Conservation (phyloP, 1,140 invertebrate genomes). For the Penaeus chinensis region DNA sequence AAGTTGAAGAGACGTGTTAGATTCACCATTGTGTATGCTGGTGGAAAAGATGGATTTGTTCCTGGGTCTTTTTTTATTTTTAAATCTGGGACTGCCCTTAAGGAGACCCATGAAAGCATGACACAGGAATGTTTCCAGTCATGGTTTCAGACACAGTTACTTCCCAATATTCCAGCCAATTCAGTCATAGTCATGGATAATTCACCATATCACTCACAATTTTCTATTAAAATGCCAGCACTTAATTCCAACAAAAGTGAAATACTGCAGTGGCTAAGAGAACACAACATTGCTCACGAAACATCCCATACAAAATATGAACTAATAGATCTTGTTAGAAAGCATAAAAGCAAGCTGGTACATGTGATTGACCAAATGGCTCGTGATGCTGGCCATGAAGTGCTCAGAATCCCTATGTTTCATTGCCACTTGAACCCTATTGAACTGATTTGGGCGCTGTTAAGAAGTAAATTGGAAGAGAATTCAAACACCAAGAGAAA, state of each 20-base stretch:
- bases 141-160: conserved; percentile 61
- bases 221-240: conserved; percentile 50
- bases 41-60: conserved; percentile 56
- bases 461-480: neutral
- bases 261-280: too few relatives aligned
- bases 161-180: conserved; percentile 66
- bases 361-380: too few relatives aligned
- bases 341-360: too few relatives aligned
- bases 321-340: too few relatives aligned
- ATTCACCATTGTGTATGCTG: conserved; percentile 54
- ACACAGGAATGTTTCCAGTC: conserved; percentile 52
- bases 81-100: conserved; percentile 31
- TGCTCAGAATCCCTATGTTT: too few relatives aligned
- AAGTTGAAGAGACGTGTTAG: neutral
- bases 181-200: conserved; percentile 67
- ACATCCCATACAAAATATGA: too few relatives aligned
- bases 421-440: too few relatives aligned
- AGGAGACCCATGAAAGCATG: conserved; percentile 62
- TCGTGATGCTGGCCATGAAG: too few relatives aligned
- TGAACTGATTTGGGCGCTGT: too few relatives aligned
- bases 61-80: conserved; percentile 53
- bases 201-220: conserved; percentile 67
- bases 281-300: too few relatives aligned
- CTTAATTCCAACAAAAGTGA: neutral
- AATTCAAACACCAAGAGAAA: too few relatives aligned